phyloP scores from a whole-genome alignment of 2,113 vertebrate species.

The Heterochromis multidens region DNA sequence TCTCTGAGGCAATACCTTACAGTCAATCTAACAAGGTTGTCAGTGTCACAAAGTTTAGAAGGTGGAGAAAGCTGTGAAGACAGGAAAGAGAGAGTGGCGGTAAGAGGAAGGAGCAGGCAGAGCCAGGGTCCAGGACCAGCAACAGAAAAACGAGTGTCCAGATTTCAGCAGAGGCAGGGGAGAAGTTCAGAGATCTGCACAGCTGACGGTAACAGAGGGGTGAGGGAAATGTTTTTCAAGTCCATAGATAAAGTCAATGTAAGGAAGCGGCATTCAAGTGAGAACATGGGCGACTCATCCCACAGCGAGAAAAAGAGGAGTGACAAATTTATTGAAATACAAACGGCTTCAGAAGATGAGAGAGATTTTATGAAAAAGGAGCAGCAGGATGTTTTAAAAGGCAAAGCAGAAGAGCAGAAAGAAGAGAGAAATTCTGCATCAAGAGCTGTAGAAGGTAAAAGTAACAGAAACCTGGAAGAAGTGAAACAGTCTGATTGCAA shows the following conservation, averaged over 20 bases:
- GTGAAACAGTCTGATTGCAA: not conserved
- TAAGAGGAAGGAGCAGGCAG: conserved; percentile 25
- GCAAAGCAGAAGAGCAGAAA: not conserved
- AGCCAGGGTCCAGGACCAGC: conserved; percentile 10
- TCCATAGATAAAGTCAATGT: conserved; percentile 41
- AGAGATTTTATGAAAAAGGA: not conserved
- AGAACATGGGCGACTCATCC: conserved; percentile 9
- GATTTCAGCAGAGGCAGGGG: conserved; percentile 43
- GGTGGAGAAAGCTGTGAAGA: conserved; percentile 12
- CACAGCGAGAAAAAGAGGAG: not conserved
- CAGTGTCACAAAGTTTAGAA: conserved; percentile 29
- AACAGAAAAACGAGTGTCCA: conserved; percentile 21
- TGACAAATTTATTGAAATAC: conserved; percentile 40
- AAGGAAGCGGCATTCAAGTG: conserved; percentile 10
- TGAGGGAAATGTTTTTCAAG: conserved; percentile 69
- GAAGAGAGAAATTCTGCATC: not conserved
- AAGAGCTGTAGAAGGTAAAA: not conserved
- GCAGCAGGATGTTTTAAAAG: not conserved
- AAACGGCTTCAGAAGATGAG: not conserved
- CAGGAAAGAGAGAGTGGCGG: not conserved
- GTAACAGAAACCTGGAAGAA: not conserved
- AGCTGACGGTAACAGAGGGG: conserved; percentile 61
- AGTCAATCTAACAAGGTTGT: conserved; percentile 72
- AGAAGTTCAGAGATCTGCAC: conserved; percentile 18
- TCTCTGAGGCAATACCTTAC: conserved; percentile 74